Percentiles rank a stretch among this genome's conserved stretches.
Conservation (phyloP, 1,140 invertebrate species). For the Notospermus geniculatus region DNA sequence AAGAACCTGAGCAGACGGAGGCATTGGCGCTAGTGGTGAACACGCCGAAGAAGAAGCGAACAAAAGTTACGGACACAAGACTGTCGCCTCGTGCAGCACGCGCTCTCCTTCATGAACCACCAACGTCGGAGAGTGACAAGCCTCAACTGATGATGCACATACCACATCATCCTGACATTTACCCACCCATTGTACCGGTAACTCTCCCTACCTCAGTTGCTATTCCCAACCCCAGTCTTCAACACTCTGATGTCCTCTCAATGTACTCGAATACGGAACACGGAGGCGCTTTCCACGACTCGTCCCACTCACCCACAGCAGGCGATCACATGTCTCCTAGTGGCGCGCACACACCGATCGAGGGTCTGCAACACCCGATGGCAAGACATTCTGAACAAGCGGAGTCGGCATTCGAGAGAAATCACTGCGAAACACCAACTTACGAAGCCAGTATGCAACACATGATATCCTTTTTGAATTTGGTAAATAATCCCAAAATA, state of each 20-base stretch:
- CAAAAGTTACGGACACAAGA: slow-evolving; percentile 93
- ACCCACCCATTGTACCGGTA: slow-evolving; percentile 61
- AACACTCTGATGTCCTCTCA: slow-evolving; percentile 79
- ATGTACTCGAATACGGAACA: slow-evolving; percentile 69
- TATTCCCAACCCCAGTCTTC: slow-evolving; percentile 91
- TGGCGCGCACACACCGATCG: slow-evolving; percentile 13
- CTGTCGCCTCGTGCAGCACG: slow-evolving; percentile 71
- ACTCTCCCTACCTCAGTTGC: slow-evolving; percentile 87
- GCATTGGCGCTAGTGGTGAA: slow-evolving; percentile 83
- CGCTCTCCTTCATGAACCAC: slow-evolving; percentile 46
- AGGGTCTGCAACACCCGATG: slow-evolving; percentile 11
- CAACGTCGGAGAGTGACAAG: slow-evolving; percentile 29
- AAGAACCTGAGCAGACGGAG: slow-evolving; percentile 83
- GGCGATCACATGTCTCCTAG: slow-evolving; percentile 38
- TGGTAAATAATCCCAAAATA: background rate
- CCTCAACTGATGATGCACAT: slow-evolving; percentile 21
- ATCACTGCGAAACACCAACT: slow-evolving; percentile 24
- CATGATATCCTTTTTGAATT: slow-evolving; percentile 55
- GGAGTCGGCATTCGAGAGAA: slow-evolving; percentile 20
- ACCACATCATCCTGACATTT: slow-evolving; percentile 17
- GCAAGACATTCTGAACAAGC: slow-evolving; percentile 21
- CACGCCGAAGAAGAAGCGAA: slow-evolving; percentile 79
- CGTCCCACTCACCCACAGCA: slow-evolving; percentile 26
- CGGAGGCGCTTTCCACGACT: slow-evolving; percentile 60
- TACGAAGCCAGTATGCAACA: slow-evolving; percentile 36